Evolutionary conservation across 2,113 vertebrate genomes (phyloP).

Genomic region (Vicugna pacos): DNA sequence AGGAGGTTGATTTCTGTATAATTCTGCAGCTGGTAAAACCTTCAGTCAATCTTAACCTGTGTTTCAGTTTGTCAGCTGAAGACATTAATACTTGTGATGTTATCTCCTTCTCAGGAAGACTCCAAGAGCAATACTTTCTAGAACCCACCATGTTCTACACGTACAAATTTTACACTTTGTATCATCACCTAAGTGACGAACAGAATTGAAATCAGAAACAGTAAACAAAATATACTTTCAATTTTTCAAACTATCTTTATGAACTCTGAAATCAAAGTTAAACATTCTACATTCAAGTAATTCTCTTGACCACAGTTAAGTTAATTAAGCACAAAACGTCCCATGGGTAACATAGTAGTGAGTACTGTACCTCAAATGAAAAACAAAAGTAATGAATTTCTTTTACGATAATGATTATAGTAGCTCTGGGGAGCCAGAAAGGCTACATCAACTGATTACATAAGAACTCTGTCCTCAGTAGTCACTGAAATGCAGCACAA

Average conservation of each 20-base stretch:
- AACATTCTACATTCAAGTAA: not conserved
- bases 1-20: not conserved
- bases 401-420: not conserved
- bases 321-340: not conserved
- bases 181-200: not conserved
- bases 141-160: not conserved
- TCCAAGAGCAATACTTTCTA: not conserved
- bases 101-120: not conserved
- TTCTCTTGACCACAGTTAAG: not conserved
- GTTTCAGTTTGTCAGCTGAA: not conserved
- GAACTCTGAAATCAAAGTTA: constrained; percentile 31
- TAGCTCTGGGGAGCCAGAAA: not conserved
- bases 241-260: not conserved
- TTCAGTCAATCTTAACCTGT: not conserved
- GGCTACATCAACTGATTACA: not conserved
- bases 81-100: not conserved
- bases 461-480: constrained; percentile 22
- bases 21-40: not conserved
- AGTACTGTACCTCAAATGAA: not conserved
- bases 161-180: not conserved
- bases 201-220: constrained; percentile 25
- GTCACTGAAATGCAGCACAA: constrained; percentile 39
- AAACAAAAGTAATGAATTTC: constrained; percentile 12
- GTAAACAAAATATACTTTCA: not conserved
- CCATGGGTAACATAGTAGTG: not conserved